Evolutionary conservation across 2,888 invertebrate species (phyloP).

Genomic region (Siphlonurus alternatus): DNA sequence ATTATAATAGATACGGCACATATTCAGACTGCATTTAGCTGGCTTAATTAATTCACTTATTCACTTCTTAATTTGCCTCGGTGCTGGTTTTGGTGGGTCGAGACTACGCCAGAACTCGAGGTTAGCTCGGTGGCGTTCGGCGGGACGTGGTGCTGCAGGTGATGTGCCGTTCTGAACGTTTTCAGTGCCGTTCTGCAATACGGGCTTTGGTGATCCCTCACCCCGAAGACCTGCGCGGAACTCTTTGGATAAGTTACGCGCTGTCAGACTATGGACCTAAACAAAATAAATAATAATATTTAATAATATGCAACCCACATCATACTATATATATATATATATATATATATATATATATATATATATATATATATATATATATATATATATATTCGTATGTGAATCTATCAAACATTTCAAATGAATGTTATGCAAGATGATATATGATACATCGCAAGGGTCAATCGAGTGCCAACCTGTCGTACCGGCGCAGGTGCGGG

Average conservation of each 20-base stretch:
- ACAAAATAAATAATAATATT: slow-evolving; percentile 1
- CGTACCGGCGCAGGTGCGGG: background rate
- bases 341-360: too few relatives aligned
- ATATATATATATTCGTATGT: too few relatives aligned
- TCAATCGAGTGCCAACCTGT: too few relatives aligned
- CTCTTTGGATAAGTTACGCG: slow-evolving; percentile 57
- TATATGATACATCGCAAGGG: too few relatives aligned
- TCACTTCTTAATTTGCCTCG: background rate
- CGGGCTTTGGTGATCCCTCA: slow-evolving; percentile 14
- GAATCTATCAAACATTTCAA: too few relatives aligned
- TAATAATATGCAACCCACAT: background rate
- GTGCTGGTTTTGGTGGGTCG: slow-evolving; percentile 5
- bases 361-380: too few relatives aligned
- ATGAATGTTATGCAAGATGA: too few relatives aligned
- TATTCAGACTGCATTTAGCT: too few relatives aligned
- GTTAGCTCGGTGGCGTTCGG: background rate
- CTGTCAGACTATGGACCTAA: slow-evolving; percentile 57
- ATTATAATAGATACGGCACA: too few relatives aligned
- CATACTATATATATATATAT: background rate
- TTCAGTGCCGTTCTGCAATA: too few relatives aligned
- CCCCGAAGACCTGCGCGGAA: slow-evolving; percentile 50
- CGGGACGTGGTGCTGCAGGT: background rate
- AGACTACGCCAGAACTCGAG: background rate
- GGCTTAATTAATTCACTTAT: too few relatives aligned
- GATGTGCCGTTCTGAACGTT: slow-evolving; percentile 7